Percentiles rank a stretch among this genome's conserved stretches.
These are phyloP conservation scores for Pagetopsis macropterus DNA, from an alignment of 2,797 vertebrate species.

Conservation along the genomic window DNA sequence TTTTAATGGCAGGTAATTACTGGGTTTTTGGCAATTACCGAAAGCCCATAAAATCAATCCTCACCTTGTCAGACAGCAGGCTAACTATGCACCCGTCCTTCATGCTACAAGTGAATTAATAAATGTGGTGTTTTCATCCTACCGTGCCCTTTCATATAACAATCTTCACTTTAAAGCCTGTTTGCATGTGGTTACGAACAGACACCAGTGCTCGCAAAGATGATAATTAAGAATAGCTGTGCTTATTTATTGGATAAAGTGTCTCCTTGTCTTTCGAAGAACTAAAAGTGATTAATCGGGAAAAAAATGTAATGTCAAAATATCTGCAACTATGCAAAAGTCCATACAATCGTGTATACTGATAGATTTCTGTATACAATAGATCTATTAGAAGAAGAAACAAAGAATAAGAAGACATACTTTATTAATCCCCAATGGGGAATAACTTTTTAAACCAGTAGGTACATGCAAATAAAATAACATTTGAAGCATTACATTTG, in stretches of 20 bases:
- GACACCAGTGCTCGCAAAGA: not conserved
- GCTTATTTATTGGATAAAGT: not conserved
- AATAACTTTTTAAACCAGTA: no score
- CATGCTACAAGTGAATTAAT: conserved; percentile 26
- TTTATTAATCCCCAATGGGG: no score
- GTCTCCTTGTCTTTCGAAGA: conserved; percentile 1
- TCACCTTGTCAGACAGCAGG: conserved; percentile 16
- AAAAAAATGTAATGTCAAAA: not conserved
- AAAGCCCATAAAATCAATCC: conserved; percentile 35
- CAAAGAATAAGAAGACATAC: no score
- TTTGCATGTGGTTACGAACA: conserved; percentile 17
- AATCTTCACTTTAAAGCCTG: not conserved
- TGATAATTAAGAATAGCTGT: not conserved
- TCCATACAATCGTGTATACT: not conserved
- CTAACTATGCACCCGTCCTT: conserved; percentile 1
- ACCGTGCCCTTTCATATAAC: conserved; percentile 1
- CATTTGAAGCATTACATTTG: conserved; percentile 7
- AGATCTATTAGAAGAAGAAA: not conserved
- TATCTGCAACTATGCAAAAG: not conserved
- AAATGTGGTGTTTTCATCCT: conserved; percentile 5
- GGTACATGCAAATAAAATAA: not conserved
- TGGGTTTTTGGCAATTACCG: conserved; percentile 34
- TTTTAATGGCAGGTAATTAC: conserved; percentile 38
- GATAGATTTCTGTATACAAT: not conserved
- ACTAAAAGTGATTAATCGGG: not conserved